Evolutionary conservation across 2,113 vertebrate genomes (phyloP).

Genomic region (Labrus mixtus): DNA sequence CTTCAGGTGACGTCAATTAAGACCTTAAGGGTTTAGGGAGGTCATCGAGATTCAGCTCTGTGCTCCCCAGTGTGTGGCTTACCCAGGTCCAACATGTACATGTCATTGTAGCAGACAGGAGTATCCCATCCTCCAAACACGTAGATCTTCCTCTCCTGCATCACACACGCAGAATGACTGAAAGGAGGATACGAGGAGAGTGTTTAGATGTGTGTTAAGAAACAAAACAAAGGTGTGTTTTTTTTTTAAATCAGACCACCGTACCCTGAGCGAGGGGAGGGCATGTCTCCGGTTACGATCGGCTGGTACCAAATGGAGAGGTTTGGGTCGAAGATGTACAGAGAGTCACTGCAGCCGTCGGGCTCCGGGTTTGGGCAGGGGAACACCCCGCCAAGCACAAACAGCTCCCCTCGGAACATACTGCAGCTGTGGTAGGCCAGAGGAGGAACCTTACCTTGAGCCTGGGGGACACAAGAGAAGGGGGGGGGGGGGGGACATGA

Average conservation of each 20-base stretch:
- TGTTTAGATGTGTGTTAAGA: not conserved
- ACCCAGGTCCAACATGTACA: slow-evolving; percentile 87
- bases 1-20: too few relatives aligned
- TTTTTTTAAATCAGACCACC: not conserved
- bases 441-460: slow-evolving; percentile 84
- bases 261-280: slow-evolving; percentile 86
- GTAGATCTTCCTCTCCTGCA: slow-evolving; percentile 79
- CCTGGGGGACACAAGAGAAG: slow-evolving; percentile 51
- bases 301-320: slow-evolving; percentile 89
- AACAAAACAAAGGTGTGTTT: accelerated
- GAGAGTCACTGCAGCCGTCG: slow-evolving; percentile 85
- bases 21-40: too few relatives aligned
- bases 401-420: slow-evolving; percentile 83
- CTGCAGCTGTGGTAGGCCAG: slow-evolving; percentile 86
- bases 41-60: too few relatives aligned
- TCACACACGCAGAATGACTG: slow-evolving; percentile 84
- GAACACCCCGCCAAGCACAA: slow-evolving; percentile 86
- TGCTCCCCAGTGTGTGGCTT: slow-evolving; percentile 30
- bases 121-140: slow-evolving; percentile 84
- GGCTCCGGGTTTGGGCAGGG: slow-evolving; percentile 80
- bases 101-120: slow-evolving; percentile 85
- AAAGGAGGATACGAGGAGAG: not conserved
- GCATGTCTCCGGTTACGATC: slow-evolving; percentile 83
- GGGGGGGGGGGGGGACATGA: not conserved
- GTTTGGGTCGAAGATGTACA: slow-evolving; percentile 87